Evolutionary conservation across 2,113 vertebrate species (phyloP).

Genomic region (Crotalus viridis): DNA sequence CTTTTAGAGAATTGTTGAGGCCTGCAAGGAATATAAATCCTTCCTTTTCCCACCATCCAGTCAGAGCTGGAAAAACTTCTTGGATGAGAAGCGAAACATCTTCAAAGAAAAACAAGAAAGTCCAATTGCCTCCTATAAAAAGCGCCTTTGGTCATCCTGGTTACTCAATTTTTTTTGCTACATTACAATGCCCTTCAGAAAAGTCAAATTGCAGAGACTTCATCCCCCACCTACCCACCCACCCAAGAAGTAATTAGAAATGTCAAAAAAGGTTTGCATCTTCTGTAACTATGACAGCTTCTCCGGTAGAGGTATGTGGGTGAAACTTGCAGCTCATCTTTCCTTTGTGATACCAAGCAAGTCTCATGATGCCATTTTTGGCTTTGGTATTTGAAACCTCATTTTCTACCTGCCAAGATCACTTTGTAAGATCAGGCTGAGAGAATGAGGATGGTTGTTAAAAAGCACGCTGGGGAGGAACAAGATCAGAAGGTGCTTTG

Average conservation of each 20-base stretch:
- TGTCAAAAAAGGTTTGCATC: constrained; percentile 53
- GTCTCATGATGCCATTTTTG: constrained; percentile 8
- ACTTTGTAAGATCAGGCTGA: background rate
- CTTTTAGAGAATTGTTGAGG: too few relatives aligned
- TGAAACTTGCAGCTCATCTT: rapidly evolving
- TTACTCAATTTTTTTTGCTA: background rate
- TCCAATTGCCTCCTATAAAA: too few relatives aligned
- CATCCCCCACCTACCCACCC: background rate
- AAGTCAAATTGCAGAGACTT: constrained; percentile 1
- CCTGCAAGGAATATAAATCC: too few relatives aligned
- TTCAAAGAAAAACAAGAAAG: too few relatives aligned
- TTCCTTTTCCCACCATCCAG: too few relatives aligned
- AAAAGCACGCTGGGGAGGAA: background rate
- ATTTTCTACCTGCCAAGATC: background rate
- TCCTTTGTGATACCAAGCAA: background rate
- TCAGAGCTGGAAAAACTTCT: too few relatives aligned
- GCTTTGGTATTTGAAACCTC: rapidly evolving
- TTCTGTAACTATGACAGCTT: constrained; percentile 4
- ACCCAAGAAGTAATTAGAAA: constrained; percentile 47
- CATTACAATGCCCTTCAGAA: constrained; percentile 28
- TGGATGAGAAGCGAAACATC: too few relatives aligned
- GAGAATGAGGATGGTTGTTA: rapidly evolving
- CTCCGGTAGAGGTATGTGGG: background rate
- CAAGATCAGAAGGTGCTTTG: background rate
- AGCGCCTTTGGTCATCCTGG: background rate